Base-by-base conservation (phyloP, 2,113 vertebrate genomes). In the Trogon surrucura region DNA sequence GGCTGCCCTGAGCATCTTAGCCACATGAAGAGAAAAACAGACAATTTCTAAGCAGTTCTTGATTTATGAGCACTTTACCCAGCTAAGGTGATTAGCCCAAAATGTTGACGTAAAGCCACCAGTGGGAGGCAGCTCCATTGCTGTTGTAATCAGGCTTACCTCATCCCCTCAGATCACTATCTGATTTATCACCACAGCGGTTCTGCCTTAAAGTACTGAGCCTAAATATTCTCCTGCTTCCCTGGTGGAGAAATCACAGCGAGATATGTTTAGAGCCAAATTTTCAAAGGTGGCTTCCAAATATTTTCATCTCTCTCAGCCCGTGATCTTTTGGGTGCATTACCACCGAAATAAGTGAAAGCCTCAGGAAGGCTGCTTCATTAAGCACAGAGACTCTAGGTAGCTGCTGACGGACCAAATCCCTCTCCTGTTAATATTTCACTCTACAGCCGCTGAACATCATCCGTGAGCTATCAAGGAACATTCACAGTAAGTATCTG, bases 61-160 rank as follows among this genome's bases (percentile, higher is more conserved):
- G 85, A 96, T 96, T 95, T 95, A 96, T 0, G 36, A 94, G 71
- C 38, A 44, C 71, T 95, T 41, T 91, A 85, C 44, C 41, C 87
- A 94, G 74, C 87, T 91, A 88, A 89, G 91, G 66, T 95, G 91
- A 96, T 96, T 94, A 97, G 79, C 79, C 79, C 79, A 95, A 96
- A 94, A 83, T 83, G 50, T 94, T 96, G 94, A 97, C 67, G 54
- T 91, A 83, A 91, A 96, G 79, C 71, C 67, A 1, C 85, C 56
- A 83, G 89, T 94, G 95, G 85, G 87, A 96, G 89, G 93, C 82
- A 94, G 82, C 47, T 94, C 56, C 12, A 6, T 25, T 93, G 89
- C 78, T 93, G 48, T 88, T 88, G 79, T 96, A 96, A 94, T 89
- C 91, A 41, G 70, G 47, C 64, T 97, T 97, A 95, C 91, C 81